Percentiles rank a stretch among this genome's conserved stretches.
phyloP scores from a whole-genome alignment of 2,888 invertebrate genomes.

The Drosophila dives region DNA sequence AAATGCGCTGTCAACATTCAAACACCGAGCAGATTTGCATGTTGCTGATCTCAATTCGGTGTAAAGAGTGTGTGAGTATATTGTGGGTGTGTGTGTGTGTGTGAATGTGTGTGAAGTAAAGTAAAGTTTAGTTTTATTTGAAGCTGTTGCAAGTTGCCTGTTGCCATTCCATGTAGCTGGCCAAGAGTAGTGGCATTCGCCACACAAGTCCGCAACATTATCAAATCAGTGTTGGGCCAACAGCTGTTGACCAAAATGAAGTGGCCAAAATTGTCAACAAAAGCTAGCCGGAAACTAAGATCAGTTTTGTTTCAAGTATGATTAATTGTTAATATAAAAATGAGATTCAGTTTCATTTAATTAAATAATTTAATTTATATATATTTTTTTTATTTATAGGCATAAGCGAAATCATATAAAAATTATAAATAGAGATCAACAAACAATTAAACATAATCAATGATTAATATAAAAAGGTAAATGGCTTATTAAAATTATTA shows the following conservation, averaged over 20 bases:
- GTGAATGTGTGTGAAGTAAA: constrained; percentile 23
- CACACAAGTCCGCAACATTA: constrained; percentile 17
- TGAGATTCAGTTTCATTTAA: not conserved
- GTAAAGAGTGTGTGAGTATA: not conserved
- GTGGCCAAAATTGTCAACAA: not conserved
- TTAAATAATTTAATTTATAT: not conserved
- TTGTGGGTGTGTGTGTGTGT: not conserved
- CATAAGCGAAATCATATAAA: too few relatives aligned
- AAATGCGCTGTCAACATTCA: constrained; percentile 75
- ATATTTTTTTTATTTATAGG: not conserved
- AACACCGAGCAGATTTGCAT: constrained; percentile 71
- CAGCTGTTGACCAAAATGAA: not conserved
- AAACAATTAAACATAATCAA: not conserved
- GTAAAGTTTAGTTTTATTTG: constrained; percentile 27
- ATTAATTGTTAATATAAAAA: not conserved
- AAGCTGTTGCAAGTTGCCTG: constrained; percentile 13
- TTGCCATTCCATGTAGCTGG: constrained; percentile 36
- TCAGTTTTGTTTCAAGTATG: too few relatives aligned
- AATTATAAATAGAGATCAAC: not conserved
- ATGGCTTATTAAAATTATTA: too few relatives aligned
- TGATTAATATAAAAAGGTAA: not conserved
- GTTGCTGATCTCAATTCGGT: constrained; percentile 64
- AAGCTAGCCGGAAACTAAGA: not conserved
- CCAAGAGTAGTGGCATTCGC: constrained; percentile 19
- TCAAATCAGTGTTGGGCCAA: constrained; percentile 35